Conservation (phyloP, 2,888 invertebrate genomes). For the Brachypterus glaber region DNA sequence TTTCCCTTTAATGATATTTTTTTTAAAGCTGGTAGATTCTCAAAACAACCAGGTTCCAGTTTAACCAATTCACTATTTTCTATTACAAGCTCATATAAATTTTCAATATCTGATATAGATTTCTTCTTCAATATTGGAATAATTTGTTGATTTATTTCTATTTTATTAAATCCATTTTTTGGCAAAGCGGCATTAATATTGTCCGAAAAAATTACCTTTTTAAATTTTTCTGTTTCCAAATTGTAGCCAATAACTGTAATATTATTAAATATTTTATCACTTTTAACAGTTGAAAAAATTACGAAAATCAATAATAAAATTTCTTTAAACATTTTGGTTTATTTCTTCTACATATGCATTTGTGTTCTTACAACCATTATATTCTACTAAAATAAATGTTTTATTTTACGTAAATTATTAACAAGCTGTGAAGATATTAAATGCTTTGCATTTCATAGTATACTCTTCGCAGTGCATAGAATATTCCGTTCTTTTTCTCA, state of each 20-base stretch:
- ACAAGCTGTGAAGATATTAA: too few species aligned
- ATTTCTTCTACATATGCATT: too few species aligned
- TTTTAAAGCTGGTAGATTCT: slow-evolving; percentile 20
- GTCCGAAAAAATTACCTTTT: slow-evolving; percentile 21
- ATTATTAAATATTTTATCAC: slow-evolving; percentile 28
- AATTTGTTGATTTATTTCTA: slow-evolving; percentile 24
- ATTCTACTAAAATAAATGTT: too few species aligned
- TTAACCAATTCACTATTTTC: slow-evolving; percentile 19
- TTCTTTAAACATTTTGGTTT: too few species aligned
- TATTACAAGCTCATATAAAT: slow-evolving; percentile 26
- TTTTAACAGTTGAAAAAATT: too few species aligned
- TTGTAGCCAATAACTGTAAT: slow-evolving; percentile 25
- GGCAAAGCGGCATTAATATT: slow-evolving; percentile 26
- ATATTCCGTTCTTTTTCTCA: too few species aligned
- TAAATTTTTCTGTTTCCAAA: slow-evolving; percentile 25
- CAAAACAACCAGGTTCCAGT: slow-evolving; percentile 24
- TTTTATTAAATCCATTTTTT: slow-evolving; percentile 21
- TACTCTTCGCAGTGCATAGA: too few species aligned
- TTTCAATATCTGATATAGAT: slow-evolving; percentile 23
- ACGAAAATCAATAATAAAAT: too few species aligned
- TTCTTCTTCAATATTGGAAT: slow-evolving; percentile 25
- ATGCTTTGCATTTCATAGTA: too few species aligned
- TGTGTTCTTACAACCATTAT: too few species aligned
- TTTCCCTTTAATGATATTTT: slow-evolving; percentile 23
- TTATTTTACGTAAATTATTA: too few species aligned